Evolutionary conservation across 2,797 vertebrate genomes (phyloP).

Genomic region (Phoeniculus purpureus): DNA sequence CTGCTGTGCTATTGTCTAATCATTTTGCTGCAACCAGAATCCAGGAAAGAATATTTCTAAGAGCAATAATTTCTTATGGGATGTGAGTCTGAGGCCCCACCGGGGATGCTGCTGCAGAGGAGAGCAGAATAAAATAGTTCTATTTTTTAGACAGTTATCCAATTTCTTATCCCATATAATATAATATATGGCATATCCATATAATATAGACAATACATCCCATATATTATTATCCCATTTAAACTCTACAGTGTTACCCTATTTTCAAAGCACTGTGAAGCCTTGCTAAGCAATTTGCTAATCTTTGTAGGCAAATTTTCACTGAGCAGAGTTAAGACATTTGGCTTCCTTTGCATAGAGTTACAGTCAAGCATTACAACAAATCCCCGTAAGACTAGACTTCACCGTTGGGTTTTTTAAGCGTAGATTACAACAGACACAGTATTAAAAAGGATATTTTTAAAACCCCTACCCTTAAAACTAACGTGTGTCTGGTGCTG

Average conservation of each 20-base stretch:
- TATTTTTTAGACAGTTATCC: no score
- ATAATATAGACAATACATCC: no score
- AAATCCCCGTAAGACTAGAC: background rate
- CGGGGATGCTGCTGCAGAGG: background rate
- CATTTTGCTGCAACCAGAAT: background rate
- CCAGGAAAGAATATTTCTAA: background rate
- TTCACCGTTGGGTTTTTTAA: background rate
- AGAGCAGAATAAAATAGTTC: background rate
- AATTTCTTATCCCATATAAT: no score
- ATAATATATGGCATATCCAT: no score
- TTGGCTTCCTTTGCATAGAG: background rate
- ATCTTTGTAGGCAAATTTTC: constrained; percentile 38
- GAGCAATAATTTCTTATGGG: background rate
- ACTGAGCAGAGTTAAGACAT: background rate
- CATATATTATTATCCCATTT: fast-evolving
- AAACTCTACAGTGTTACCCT: background rate
- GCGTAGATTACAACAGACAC: background rate
- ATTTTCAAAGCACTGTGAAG: background rate
- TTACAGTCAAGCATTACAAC: constrained; percentile 3
- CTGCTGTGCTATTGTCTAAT: background rate
- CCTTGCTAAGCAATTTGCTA: constrained; percentile 4
- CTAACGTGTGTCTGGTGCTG: background rate
- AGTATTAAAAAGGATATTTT: background rate
- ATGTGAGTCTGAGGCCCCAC: background rate
- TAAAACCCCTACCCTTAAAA: background rate